Base-by-base conservation (phyloP, 2,888 invertebrate genomes). In the Mythimna loreyi region DNA sequence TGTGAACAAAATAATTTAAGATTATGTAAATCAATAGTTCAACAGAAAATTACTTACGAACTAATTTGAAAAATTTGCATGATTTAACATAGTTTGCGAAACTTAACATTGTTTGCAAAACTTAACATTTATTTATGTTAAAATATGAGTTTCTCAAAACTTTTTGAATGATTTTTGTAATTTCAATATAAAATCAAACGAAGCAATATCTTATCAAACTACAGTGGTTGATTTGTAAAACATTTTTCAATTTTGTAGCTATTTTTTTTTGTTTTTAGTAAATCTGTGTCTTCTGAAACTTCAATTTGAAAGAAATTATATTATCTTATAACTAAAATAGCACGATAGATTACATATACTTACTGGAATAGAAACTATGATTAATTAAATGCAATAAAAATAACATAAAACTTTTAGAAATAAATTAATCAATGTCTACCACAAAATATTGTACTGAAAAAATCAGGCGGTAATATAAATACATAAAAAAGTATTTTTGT, bases 401-500 rank as follows among this genome's bases (percentile, higher is more conserved):
- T 68, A 30, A 23, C n/a, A 13, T 47, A 33, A 55, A 61, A 11
- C 21, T 55, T 69, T 21, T 59, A 50, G 11, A 33, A 43, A 16
- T 55, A 70, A 43, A 64, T 50, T 59, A 71, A 64, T 53, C 47
- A 25, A 57, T 40, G 28, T 64, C 43, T 72, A 47, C 59, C 40
- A 59, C 47, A 56, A 59, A 62, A 59, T 40, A 72, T 28, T 43
- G 43, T 49, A 19, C 25, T 63, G 47, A 47, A 8, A 36, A 40
- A 63, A 7, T 16, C 60, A 57, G 36, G 19, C 43, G 4, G 50
- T 45, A 43, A 33, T 19, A 33, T 55, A 72, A 63, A 58, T 60
- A 23, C 62, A 77, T 61, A 73, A 64, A 36, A 28, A 73, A 50
- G 28, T 74, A 77, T 77, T 77, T 77, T 77, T 77, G 61, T 75